These are phyloP conservation scores for Leptatherina wallacei DNA, from an alignment of 2,797 vertebrate genomes.

Conservation along the genomic window DNA sequence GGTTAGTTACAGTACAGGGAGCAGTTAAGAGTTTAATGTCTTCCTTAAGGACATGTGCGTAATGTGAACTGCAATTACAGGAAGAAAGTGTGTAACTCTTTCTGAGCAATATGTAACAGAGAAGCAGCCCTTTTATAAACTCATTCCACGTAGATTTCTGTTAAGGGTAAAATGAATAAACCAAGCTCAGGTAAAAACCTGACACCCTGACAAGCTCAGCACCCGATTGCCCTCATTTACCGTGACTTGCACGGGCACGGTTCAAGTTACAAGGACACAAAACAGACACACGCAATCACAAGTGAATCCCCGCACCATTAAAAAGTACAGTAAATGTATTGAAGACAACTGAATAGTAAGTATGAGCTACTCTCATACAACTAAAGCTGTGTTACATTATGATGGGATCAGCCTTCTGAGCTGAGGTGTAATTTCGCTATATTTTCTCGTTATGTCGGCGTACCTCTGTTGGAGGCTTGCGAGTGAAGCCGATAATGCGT, in stretches of 20 bases:
- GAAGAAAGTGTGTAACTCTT: neutral
- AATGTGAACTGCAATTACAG: neutral
- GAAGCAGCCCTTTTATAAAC: neutral
- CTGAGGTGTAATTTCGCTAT: no score
- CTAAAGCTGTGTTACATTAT: no score
- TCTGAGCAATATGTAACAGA: neutral
- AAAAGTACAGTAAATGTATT: no score
- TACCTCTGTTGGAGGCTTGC: neutral
- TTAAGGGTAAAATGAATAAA: constrained; percentile 19
- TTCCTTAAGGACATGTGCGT: no score
- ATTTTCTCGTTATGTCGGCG: neutral
- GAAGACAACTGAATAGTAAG: no score
- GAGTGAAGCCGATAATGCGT: no score
- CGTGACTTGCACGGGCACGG: constrained; percentile 14
- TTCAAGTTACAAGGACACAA: constrained; percentile 58
- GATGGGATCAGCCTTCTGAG: no score
- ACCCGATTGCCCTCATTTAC: constrained; percentile 61
- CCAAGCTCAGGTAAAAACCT: constrained; percentile 45
- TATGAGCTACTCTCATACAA: no score
- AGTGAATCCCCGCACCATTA: constrained; percentile 8
- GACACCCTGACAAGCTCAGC: constrained; percentile 48
- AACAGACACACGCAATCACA: constrained; percentile 11
- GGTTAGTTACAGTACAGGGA: neutral
- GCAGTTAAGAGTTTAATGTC: no score
- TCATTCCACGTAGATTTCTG: constrained; percentile 9